These are phyloP conservation scores for Pygocentrus nattereri DNA, from an alignment of 2,797 vertebrate genomes.

Conservation along the genomic window DNA sequence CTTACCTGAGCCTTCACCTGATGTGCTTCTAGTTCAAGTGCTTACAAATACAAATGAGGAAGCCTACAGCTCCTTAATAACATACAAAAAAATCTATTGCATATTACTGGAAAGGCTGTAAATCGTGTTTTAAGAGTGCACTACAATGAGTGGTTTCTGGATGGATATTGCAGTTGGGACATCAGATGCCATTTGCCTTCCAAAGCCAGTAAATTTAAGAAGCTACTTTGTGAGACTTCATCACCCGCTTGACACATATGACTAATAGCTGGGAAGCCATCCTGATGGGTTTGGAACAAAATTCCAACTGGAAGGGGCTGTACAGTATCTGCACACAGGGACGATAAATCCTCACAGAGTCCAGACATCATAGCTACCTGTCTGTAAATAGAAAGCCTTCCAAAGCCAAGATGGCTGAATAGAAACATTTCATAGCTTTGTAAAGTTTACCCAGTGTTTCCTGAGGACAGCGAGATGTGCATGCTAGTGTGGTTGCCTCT, in stretches of 20 bases:
- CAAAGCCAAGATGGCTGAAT: conserved; percentile 49
- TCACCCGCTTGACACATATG: conserved; percentile 59
- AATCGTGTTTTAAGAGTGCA: not conserved
- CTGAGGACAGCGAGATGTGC: conserved; percentile 61
- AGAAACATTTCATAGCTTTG: conserved; percentile 51
- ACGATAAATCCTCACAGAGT: conserved; percentile 58
- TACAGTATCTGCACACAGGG: conserved; percentile 47
- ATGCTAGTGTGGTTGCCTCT: conserved; percentile 49
- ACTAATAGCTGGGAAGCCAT: conserved; percentile 56
- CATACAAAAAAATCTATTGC: not conserved
- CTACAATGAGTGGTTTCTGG: not conserved
- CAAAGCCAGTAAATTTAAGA: conserved; percentile 32
- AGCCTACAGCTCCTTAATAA: not conserved
- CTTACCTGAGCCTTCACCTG: not conserved
- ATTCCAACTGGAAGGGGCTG: conserved; percentile 25
- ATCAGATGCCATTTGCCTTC: conserved; percentile 7
- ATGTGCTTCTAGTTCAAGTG: not conserved
- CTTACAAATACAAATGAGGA: not conserved
- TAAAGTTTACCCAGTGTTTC: conserved; percentile 65
- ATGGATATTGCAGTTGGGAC: not conserved
- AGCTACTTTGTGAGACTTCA: conserved; percentile 33
- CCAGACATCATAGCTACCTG: conserved; percentile 60
- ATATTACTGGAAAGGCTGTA: not conserved
- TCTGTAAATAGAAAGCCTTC: conserved; percentile 49
- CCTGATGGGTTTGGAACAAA: conserved; percentile 42